Conservation (phyloP, 2,797 vertebrate genomes). For the Sebastes flavidus region DNA sequence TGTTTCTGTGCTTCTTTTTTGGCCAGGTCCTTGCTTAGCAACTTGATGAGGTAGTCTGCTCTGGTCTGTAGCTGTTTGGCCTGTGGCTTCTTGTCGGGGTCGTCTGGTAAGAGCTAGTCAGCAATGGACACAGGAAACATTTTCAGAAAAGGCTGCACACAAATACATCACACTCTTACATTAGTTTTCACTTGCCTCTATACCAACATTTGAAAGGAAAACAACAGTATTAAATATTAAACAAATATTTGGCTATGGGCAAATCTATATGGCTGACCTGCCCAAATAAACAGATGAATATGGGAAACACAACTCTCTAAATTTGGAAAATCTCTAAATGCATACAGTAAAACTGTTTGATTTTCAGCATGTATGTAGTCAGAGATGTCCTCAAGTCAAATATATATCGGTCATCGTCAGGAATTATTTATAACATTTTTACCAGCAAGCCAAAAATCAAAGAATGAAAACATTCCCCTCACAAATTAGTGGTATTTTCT, state of each 20-base stretch:
- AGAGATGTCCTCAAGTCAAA: too few relatives aligned
- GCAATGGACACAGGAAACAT: not conserved
- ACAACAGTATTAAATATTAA: not conserved
- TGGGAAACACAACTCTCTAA: not conserved
- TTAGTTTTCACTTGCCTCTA: not conserved
- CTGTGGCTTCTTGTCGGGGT: slow-evolving; percentile 99
- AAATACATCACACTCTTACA: not conserved
- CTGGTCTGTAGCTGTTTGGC: slow-evolving; percentile 98
- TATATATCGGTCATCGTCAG: too few relatives aligned
- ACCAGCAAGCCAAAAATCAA: too few relatives aligned
- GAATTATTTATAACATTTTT: too few relatives aligned
- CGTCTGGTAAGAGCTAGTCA: slow-evolving; percentile 94
- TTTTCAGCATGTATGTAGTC: too few relatives aligned
- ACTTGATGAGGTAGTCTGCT: slow-evolving; percentile 99
- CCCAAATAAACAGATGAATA: too few relatives aligned
- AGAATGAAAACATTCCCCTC: too few relatives aligned
- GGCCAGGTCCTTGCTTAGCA: slow-evolving; percentile 95
- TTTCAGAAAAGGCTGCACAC: not conserved
- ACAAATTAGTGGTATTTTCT: too few relatives aligned
- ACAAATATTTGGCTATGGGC: not conserved
- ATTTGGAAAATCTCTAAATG: too few relatives aligned
- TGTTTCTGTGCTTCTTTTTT: slow-evolving; percentile 95
- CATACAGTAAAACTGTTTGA: too few relatives aligned
- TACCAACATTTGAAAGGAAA: not conserved
- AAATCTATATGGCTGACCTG: too few relatives aligned